Conservation (phyloP, 2,888 invertebrate genomes). For the Miltochrista miniata region DNA sequence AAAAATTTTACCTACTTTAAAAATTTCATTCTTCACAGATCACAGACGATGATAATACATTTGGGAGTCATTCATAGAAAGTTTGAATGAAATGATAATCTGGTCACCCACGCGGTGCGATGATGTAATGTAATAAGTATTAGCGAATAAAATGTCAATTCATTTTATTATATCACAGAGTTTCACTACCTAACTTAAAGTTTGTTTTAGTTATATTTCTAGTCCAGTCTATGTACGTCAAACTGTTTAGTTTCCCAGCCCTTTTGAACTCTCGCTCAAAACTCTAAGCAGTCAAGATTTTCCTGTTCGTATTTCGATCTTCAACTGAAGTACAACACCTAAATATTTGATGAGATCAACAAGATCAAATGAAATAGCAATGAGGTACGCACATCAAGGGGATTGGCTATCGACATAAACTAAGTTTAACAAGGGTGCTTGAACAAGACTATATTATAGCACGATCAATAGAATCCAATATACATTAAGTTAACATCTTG, state of each 20-base stretch:
- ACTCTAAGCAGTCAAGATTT: slow-evolving; percentile 56
- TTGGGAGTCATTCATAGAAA: too few relatives aligned
- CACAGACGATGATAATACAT: too few relatives aligned
- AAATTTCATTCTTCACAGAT: too few relatives aligned
- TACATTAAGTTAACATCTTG: slow-evolving; percentile 40
- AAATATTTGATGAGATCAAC: slow-evolving; percentile 79
- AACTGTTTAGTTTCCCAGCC: slow-evolving; percentile 9
- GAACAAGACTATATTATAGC: slow-evolving; percentile 72
- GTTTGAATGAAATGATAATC: too few relatives aligned
- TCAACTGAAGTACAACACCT: slow-evolving; percentile 74
- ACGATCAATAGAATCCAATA: slow-evolving; percentile 59
- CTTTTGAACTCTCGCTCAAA: slow-evolving; percentile 25
- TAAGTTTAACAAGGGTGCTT: slow-evolving; percentile 75
- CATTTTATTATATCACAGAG: too few relatives aligned
- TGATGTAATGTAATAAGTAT: too few relatives aligned
- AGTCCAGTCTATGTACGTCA: too few relatives aligned
- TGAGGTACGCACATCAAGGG: slow-evolving; percentile 48
- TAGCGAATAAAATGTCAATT: too few relatives aligned
- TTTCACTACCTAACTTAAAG: too few relatives aligned
- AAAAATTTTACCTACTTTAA: too few relatives aligned
- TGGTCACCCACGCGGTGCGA: too few relatives aligned
- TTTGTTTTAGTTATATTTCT: too few relatives aligned
- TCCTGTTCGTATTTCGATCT: slow-evolving; percentile 53
- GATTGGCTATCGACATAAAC: slow-evolving; percentile 32
- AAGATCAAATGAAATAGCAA: slow-evolving; percentile 75